phyloP scores from a whole-genome alignment of 2,888 invertebrate species.

The Orthonychiurus folsomi region DNA sequence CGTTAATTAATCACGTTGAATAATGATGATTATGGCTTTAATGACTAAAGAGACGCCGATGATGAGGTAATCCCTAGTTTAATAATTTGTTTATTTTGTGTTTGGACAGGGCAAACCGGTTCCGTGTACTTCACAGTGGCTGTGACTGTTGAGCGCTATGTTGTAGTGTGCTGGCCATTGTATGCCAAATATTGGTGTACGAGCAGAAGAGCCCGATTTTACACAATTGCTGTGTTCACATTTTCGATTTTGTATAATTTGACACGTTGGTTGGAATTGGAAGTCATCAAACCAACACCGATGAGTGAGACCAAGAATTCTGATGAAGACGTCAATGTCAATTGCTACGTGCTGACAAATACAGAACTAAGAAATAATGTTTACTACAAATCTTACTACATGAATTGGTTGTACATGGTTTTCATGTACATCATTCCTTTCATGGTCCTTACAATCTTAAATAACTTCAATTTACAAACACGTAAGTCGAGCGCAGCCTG shows the following conservation, averaged over 20 bases:
- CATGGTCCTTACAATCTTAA: slow-evolving; percentile 3
- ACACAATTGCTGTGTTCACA: slow-evolving; percentile 9
- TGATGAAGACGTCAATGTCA: background rate
- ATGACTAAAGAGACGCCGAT: too few relatives aligned
- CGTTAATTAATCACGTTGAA: too few relatives aligned
- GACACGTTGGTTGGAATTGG: slow-evolving; percentile 8
- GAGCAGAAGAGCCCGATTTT: slow-evolving; percentile 2
- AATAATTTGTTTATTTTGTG: background rate
- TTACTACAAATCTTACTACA: slow-evolving; percentile 9
- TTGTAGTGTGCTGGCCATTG: slow-evolving; percentile 14
- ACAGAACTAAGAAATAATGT: background rate
- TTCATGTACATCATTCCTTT: slow-evolving; percentile 12
- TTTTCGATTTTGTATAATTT: slow-evolving; percentile 10
- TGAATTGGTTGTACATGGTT: slow-evolving; percentile 9
- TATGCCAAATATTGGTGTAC: slow-evolving; percentile 13
- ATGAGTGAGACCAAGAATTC: background rate
- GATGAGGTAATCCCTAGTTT: too few relatives aligned
- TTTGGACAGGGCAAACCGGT: slow-evolving; percentile 12
- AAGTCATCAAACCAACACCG: background rate
- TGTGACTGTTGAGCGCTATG: slow-evolving; percentile 11
- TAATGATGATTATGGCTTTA: too few relatives aligned
- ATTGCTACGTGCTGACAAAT: background rate
- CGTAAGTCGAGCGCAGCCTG: background rate
- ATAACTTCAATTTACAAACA: slow-evolving; percentile 7
- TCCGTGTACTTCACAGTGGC: slow-evolving; percentile 10